Conservation (phyloP, 1,140 invertebrate species). For the Cherax destructor region DNA sequence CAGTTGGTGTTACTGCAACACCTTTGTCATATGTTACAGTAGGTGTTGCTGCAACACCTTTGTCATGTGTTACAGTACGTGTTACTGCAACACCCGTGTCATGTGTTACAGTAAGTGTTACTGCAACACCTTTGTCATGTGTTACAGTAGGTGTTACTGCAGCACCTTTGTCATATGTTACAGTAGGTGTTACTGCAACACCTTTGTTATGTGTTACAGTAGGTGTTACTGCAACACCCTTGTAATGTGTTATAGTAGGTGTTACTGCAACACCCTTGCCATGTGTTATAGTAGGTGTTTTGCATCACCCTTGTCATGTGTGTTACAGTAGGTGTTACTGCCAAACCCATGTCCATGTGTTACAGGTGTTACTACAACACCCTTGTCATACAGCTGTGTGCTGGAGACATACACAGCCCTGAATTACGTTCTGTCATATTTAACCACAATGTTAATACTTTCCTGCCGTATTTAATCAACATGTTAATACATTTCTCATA, state of each 20-base stretch:
- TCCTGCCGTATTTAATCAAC: no score
- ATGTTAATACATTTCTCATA: no score
- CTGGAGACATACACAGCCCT: not conserved
- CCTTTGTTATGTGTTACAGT: not conserved
- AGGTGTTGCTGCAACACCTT: constrained; percentile 36
- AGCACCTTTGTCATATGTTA: not conserved
- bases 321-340: no score
- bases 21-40: constrained; percentile 45
- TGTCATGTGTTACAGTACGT: not conserved
- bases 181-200: not conserved
- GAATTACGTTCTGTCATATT: no score
- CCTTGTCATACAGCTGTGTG: not conserved
- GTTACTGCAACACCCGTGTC: not conserved
- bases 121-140: no score
- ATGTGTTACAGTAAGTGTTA: not conserved
- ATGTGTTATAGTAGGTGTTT: not conserved
- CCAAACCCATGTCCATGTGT: no score
- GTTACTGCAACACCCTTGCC: not conserved
- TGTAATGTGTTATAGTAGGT: not conserved
- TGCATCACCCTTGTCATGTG: no score
- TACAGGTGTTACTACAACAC: no score
- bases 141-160: constrained; percentile 59
- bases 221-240: not conserved
- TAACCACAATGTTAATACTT: no score
- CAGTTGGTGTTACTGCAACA: no score